Evolutionary conservation across 1,140 invertebrate genomes (phyloP).

Genomic region (Temnothorax curvispinosus): DNA sequence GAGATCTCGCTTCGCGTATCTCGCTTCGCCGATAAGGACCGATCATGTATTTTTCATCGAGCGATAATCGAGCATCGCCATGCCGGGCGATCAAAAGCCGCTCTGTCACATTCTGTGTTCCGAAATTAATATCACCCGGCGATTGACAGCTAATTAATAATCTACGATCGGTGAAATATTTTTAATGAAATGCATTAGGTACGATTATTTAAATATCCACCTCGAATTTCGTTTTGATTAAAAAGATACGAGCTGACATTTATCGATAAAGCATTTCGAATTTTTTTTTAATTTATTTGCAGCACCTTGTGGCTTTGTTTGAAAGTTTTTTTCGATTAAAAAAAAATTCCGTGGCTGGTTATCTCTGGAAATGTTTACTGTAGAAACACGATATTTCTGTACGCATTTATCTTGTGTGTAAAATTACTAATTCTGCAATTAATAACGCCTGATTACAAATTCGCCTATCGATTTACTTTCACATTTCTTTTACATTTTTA

Average conservation of each 20-base stretch:
- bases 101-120: background rate
- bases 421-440: slow-evolving; percentile 1
- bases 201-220: background rate
- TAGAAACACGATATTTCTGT: background rate
- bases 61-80: background rate
- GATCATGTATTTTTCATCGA: background rate
- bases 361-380: background rate
- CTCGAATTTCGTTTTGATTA: background rate
- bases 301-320: background rate
- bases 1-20: background rate
- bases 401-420: background rate
- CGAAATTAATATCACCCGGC: slow-evolving; percentile 40
- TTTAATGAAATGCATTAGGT: slow-evolving; percentile 7
- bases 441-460: slow-evolving; percentile 7
- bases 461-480: no score
- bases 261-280: background rate
- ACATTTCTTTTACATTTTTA: background rate
- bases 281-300: background rate
- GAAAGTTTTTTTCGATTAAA: background rate
- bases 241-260: background rate
- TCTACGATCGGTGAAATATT: slow-evolving; percentile 8
- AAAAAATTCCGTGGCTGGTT: background rate
- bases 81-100: background rate
- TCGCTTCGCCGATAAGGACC: slow-evolving; percentile 22
- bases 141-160: slow-evolving; percentile 47